Conservation (phyloP, 2,888 invertebrate species). For the Rambutsinella grinnellia region DNA sequence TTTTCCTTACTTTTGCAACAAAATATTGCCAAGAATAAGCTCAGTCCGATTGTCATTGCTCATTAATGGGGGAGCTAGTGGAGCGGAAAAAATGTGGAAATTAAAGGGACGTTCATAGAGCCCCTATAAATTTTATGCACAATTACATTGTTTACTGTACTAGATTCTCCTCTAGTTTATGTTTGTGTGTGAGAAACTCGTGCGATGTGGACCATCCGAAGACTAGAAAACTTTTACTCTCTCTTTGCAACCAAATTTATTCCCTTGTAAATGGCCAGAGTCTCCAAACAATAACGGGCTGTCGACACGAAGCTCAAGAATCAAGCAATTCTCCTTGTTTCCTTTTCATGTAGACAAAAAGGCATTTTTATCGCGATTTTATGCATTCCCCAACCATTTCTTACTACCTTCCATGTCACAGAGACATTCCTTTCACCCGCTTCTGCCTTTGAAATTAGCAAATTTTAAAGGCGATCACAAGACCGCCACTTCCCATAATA, state of each 20-base stretch:
- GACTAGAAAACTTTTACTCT: too few species aligned
- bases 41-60: slow-evolving; percentile 17
- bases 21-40: too few species aligned
- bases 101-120: slow-evolving; percentile 26
- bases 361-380: background rate
- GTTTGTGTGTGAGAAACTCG: background rate
- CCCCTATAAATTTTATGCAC: slow-evolving; percentile 8
- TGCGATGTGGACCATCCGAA: background rate
- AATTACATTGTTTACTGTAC: background rate
- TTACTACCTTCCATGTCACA: background rate
- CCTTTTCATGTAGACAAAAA: background rate
- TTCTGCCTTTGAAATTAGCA: background rate
- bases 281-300: background rate
- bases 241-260: background rate
- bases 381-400: background rate
- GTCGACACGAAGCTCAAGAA: background rate
- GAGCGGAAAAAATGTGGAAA: slow-evolving; percentile 30
- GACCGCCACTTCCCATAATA: background rate
- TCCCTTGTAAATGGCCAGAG: background rate
- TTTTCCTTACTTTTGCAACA: too few species aligned
- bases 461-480: background rate
- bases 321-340: background rate
- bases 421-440: background rate
- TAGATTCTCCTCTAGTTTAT: background rate
- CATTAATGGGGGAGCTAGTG: slow-evolving; percentile 21